These are phyloP conservation scores for Pachyseris speciosa DNA, from an alignment of 64 coral and sea anemone species.

Conservation along the genomic window DNA sequence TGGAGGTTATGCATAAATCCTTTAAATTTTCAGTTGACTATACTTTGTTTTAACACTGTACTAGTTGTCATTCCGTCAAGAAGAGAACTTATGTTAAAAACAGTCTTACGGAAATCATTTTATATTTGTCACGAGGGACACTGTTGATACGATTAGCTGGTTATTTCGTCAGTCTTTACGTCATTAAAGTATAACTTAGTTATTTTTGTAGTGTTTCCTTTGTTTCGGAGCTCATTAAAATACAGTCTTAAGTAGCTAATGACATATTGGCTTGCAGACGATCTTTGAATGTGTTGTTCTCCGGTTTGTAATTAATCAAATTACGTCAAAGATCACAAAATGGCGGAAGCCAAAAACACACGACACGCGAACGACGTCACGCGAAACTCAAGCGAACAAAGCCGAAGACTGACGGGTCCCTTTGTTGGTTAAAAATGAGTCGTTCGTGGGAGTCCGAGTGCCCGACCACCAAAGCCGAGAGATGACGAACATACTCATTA, in stretches of 20 bases:
- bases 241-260: constrained; percentile 2
- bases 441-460: not conserved
- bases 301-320: not conserved
- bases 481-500: too few species aligned
- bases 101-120: not conserved
- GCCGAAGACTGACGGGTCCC: not conserved
- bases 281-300: not conserved
- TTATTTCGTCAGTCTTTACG: constrained; percentile 14
- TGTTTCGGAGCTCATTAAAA: constrained; percentile 15
- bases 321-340: not conserved
- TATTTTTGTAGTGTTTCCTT: constrained; percentile 10
- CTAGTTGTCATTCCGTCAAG: not conserved
- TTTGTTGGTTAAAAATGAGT: not conserved
- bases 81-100: not conserved
- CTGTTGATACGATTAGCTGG: not conserved
- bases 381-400: not conserved
- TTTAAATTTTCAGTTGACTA: too few species aligned
- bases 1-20: not conserved
- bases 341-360: not conserved
- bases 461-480: not conserved
- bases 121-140: not conserved
- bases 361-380: not conserved
- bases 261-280: not conserved
- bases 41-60: not conserved
- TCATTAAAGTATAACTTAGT: not conserved